Conservation (phyloP, 1,140 invertebrate species). For the Pseudomyrmex concolor region DNA sequence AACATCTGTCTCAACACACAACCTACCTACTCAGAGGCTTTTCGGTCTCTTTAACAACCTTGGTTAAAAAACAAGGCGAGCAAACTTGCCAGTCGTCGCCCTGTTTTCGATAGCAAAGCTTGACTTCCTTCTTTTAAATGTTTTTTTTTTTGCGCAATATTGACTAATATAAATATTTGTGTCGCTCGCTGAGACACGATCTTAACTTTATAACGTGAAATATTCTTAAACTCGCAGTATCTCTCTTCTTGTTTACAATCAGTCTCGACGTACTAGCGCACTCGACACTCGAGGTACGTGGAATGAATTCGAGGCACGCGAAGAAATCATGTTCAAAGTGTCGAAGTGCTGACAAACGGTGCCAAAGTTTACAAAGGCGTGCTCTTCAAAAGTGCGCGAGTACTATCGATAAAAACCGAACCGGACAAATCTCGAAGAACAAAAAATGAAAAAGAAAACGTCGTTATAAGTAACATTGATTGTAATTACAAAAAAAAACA, state of each 20-base stretch:
- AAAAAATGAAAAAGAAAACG: not conserved
- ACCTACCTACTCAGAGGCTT: slow-evolving; percentile 19
- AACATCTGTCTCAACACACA: slow-evolving; percentile 28
- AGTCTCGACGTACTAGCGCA: slow-evolving; percentile 55
- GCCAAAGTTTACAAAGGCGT: not conserved
- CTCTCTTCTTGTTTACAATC: slow-evolving; percentile 37
- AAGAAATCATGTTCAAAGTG: slow-evolving; percentile 31
- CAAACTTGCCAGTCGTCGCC: not conserved
- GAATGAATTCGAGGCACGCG: slow-evolving; percentile 23
- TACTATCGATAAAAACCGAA: slow-evolving; percentile 3
- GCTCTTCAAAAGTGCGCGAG: not conserved
- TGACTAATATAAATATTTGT: slow-evolving; percentile 53
- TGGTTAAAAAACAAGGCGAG: not conserved
- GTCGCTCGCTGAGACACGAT: slow-evolving; percentile 36
- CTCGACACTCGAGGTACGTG: slow-evolving; percentile 64
- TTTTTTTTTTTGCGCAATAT: slow-evolving; percentile 62
- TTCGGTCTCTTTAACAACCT: slow-evolving; percentile 23
- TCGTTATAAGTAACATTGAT: not conserved
- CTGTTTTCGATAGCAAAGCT: slow-evolving; percentile 64
- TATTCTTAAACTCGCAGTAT: slow-evolving; percentile 63
- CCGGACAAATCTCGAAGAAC: not conserved
- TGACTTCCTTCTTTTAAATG: slow-evolving; percentile 56
- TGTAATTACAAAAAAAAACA: not conserved
- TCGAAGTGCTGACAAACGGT: not conserved
- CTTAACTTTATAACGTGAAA: slow-evolving; percentile 43